Base-by-base conservation (phyloP, 2,888 invertebrate genomes). In the Cerastis leucographa region DNA sequence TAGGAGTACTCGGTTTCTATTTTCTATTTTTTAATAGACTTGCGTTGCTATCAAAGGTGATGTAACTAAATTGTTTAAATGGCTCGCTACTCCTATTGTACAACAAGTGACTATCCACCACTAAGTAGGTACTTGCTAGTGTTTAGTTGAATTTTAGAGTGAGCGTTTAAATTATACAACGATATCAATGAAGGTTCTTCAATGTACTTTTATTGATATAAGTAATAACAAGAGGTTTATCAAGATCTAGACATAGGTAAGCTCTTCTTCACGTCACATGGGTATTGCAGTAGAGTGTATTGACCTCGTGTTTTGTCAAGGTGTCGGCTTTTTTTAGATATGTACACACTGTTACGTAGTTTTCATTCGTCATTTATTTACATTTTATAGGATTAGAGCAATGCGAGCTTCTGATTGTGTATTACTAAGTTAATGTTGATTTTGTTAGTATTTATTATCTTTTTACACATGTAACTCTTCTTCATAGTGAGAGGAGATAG, bases 271-370 rank as follows among this genome's bases (percentile, higher is more conserved):
- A 93, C 93, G 95, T 96, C 96, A 96, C 96, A 96, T 96, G 96
- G 94, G 91, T 95, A 92, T 94, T 92, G 92, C 92, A 92, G 93
- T 93, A 92, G 95, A 95, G 96, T 96, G 96, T 96, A 96, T 96
- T 96, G 96, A 96, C 96, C 96, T 96, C 96, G 96, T 96, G 96
- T 96, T 96, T 96, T 96, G 96, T 96, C 96, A 96, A 96, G 96
- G 96, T 96, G 96, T 96, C 96, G 94, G 96, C 95, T 95, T 96
- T 96, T 95, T 96, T 96, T 96, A 96, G 95, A 96, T 95, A 93
- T 93, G 93, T 95, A 94, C 93, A 95, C 94, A 95, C 94, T 93
- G 93, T 93, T 94, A 94, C 94, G 94, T 94, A 95, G 94, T 93
- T 93, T 93, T 92, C 91, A 93, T 91, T 94, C 91, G 91, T 91